Evolutionary conservation across 2,797 vertebrate species (phyloP).

Genomic region (Chelonia mydas): DNA sequence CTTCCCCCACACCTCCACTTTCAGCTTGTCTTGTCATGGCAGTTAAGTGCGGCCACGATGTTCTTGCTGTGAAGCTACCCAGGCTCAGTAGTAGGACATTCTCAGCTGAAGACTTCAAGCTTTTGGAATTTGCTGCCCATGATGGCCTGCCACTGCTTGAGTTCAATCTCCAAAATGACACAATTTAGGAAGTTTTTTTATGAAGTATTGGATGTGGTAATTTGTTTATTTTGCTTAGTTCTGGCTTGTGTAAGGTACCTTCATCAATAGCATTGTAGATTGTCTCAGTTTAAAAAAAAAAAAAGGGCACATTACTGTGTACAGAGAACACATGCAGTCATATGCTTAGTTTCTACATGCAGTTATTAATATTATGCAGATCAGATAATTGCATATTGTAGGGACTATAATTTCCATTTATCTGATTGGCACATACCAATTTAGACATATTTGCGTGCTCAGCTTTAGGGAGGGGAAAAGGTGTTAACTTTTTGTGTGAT

Average conservation of each 20-base stretch:
- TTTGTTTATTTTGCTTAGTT: background rate
- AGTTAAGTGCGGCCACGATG: background rate
- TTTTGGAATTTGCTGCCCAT: background rate
- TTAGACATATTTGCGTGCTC: background rate
- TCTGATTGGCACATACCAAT: background rate
- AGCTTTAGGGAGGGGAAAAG: background rate
- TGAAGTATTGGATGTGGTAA: background rate
- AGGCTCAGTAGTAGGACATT: background rate
- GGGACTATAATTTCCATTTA: background rate
- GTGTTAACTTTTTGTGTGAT: constrained; percentile 2
- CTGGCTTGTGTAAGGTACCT: background rate
- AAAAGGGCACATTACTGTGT: accelerated
- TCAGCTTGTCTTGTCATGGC: background rate
- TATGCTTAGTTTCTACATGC: background rate
- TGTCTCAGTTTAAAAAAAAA: background rate
- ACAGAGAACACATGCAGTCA: background rate
- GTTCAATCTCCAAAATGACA: background rate
- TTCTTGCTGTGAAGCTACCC: background rate
- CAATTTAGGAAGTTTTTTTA: background rate
- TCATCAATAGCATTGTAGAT: background rate
- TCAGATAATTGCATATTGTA: background rate
- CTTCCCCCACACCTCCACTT: background rate
- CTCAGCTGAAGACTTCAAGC: background rate
- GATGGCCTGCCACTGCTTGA: background rate
- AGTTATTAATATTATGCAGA: background rate